These are phyloP conservation scores for Zhengitettix transpicula DNA, from an alignment of 2,888 invertebrate species.

Conservation along the genomic window DNA sequence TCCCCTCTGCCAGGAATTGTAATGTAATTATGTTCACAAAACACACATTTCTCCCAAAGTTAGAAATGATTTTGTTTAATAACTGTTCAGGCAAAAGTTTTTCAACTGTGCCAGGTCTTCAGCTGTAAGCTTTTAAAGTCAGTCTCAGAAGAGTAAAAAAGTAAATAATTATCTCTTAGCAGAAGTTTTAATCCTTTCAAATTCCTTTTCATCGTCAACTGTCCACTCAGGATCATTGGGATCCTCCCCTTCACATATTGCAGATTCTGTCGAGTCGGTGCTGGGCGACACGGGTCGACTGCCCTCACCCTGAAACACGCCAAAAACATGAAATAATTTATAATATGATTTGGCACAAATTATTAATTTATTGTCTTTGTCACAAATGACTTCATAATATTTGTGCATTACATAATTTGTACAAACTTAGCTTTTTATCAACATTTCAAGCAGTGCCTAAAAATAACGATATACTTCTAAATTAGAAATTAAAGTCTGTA, in stretches of 20 bases:
- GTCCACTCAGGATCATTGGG: conserved; percentile 79
- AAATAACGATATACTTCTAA: no score
- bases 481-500: no score
- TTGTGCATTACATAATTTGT: no score
- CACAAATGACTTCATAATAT: no score
- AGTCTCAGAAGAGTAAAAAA: background rate
- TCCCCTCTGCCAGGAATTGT: background rate
- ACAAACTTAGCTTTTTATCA: no score
- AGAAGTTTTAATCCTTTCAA: conserved; percentile 6
- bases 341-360: no score
- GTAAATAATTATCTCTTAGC: conserved; percentile 7
- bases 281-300: conserved; percentile 30
- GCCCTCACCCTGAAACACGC: conserved; percentile 18
- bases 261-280: conserved; percentile 34
- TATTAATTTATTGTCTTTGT: no score
- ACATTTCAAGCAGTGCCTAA: no score
- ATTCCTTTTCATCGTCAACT: conserved; percentile 24
- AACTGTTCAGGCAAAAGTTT: background rate
- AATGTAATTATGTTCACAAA: background rate
- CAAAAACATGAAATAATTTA: no score
- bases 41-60: background rate
- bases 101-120: background rate
- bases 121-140: background rate
- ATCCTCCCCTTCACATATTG: conserved; percentile 52
- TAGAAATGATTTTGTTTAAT: background rate